These are phyloP conservation scores for Eurypyga helias DNA, from an alignment of 2,113 vertebrate genomes.

Conservation along the genomic window DNA sequence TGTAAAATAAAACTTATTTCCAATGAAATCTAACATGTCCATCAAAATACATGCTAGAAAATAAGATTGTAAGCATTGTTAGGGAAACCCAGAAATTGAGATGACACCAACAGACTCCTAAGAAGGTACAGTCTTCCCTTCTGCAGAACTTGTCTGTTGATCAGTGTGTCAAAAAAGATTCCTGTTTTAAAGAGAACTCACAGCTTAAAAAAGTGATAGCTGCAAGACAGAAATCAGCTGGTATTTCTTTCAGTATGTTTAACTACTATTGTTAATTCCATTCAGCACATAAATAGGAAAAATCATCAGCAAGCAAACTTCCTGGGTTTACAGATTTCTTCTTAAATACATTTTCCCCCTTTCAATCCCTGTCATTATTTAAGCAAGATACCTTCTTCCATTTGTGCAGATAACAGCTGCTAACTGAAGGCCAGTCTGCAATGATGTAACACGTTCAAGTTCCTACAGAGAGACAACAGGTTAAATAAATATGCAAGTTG, in stretches of 20 bases:
- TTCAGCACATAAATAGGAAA: neutral
- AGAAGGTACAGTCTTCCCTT: neutral
- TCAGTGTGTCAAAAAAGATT: neutral
- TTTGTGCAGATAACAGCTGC: conserved; percentile 97
- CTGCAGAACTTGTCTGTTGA: neutral
- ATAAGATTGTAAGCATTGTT: neutral
- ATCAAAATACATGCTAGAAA: neutral
- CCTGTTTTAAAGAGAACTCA: neutral
- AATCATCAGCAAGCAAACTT: neutral
- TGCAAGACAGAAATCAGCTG: neutral
- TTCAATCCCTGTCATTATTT: neutral
- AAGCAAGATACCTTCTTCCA: conserved; percentile 88
- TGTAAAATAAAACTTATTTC: neutral
- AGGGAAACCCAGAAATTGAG: neutral
- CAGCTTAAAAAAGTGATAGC: neutral
- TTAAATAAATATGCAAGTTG: neutral
- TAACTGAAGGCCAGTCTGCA: conserved; percentile 92
- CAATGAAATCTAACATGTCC: neutral
- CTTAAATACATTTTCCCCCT: neutral
- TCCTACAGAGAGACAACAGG: conserved; percentile 81
- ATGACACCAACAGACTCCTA: neutral
- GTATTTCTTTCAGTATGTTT: neutral
- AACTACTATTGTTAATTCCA: neutral
- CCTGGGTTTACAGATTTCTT: neutral
- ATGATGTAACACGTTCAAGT: conserved; percentile 92